A percentile compares a stretch with the other conserved stretches of the same genome.
Evolutionary conservation across 1,140 invertebrate genomes (phyloP).

Genomic region (Elysia chlorotica): DNA sequence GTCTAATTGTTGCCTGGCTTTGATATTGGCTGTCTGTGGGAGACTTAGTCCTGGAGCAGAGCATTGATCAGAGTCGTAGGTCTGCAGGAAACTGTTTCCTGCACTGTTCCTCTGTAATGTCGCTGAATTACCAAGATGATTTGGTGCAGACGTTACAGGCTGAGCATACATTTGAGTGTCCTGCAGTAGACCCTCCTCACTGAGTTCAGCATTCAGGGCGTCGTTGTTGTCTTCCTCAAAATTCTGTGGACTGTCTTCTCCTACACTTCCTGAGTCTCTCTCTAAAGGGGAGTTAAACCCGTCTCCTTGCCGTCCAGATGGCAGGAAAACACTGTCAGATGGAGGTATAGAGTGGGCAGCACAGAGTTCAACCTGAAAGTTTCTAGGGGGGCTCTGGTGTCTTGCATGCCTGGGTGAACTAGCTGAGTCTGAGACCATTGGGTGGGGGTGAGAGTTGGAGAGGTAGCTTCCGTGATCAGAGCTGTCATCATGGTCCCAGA

Average conservation of each 20-base stretch:
- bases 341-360: no score
- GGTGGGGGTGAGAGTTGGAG: not conserved
- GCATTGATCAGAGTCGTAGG: no score
- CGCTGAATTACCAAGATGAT: no score
- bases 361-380: conserved; percentile 4
- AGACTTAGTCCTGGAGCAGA: no score
- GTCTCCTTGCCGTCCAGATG: not conserved
- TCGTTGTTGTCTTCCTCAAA: conserved; percentile 6
- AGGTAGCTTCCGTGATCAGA: conserved; percentile 11
- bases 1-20: no score
- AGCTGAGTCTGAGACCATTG: no score
- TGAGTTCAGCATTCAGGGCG: conserved; percentile 16
- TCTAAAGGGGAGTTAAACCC: not conserved
- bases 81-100: no score
- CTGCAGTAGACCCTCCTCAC: conserved; percentile 20
- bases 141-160: not conserved
- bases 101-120: no score
- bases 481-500: conserved; percentile 7
- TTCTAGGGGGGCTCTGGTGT: conserved; percentile 3
- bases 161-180: conserved; percentile 20
- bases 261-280: conserved; percentile 13
- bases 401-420: not conserved
- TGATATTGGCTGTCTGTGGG: no score
- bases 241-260: not conserved
- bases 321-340: not conserved